Conservation (phyloP, 2,113 vertebrate genomes). For the Toxotes chatareus region DNA sequence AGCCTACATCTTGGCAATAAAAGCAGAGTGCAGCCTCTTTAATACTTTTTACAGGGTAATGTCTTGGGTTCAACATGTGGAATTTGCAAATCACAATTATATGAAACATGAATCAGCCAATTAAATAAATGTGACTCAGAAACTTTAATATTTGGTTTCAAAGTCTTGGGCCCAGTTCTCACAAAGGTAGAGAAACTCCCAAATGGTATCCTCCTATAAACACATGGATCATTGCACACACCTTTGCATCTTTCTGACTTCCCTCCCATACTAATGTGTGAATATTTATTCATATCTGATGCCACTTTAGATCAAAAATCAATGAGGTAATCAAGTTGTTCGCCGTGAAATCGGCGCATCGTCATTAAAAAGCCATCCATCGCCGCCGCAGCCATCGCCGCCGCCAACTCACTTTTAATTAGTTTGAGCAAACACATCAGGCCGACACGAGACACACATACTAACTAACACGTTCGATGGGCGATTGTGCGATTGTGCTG, state of each 20-base stretch:
- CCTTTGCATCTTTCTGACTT: conserved; percentile 17
- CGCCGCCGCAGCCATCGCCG: conserved; percentile 78
- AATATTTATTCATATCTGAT: conserved; percentile 86
- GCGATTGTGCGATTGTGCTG: conserved; percentile 47
- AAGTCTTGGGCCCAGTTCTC: conserved; percentile 10
- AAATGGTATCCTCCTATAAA: neutral
- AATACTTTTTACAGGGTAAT: too few species aligned
- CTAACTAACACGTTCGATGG: neutral
- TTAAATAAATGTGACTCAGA: neutral
- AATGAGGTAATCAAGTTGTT: conserved; percentile 83
- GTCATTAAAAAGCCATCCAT: conserved; percentile 95
- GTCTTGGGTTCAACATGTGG: too few species aligned
- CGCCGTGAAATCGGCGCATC: conserved; percentile 59
- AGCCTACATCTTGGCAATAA: too few species aligned
- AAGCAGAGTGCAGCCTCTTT: too few species aligned
- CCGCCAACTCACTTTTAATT: conserved; percentile 88
- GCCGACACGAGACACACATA: conserved; percentile 38
- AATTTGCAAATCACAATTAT: neutral
- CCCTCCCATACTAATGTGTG: conserved; percentile 68
- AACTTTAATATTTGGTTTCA: neutral
- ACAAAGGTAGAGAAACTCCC: neutral
- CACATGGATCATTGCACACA: conserved; percentile 34
- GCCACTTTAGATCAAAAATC: conserved; percentile 81
- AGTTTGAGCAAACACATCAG: conserved; percentile 92
- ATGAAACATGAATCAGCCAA: neutral